Percentiles rank a stretch among this genome's conserved stretches.
Conservation (phyloP, 37 sponge, comb jelly and placozoan genomes). For the Theonella swinhoei region DNA sequence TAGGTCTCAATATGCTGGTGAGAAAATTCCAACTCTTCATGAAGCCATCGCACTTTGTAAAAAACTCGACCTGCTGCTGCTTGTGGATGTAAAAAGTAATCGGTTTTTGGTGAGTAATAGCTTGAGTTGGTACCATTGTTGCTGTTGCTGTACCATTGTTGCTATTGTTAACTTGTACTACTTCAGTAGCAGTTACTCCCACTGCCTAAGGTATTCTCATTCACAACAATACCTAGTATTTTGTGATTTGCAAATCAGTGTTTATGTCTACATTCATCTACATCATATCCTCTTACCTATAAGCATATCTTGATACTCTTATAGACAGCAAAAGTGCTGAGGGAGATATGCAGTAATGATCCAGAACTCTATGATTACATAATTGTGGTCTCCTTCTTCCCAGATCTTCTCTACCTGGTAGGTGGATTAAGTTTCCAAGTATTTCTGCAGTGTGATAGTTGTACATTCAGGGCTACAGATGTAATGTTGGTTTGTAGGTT, state of each 20-base stretch:
- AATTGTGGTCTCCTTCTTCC: slow-evolving; percentile 18
- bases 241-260: no score
- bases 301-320: no score
- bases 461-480: neutral
- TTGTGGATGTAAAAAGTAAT: slow-evolving; percentile 55
- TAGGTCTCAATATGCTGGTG: slow-evolving; percentile 32
- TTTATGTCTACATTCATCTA: no score
- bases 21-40: slow-evolving; percentile 38
- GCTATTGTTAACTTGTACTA: no score
- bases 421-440: neutral
- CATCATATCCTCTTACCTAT: no score
- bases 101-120: no score
- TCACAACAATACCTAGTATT: no score
- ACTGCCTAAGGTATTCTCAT: no score
- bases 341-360: neutral
- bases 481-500: neutral
- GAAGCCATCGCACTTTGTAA: slow-evolving; percentile 48
- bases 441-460: neutral
- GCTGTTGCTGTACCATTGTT: no score
- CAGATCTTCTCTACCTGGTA: slow-evolving; percentile 16
- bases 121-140: no score
- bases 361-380: slow-evolving; percentile 4
- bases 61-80: slow-evolving; percentile 39
- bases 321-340: neutral
- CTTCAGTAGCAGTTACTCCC: no score